Conservation (phyloP, 2,113 vertebrate species). For the Oreochromis aureus region DNA sequence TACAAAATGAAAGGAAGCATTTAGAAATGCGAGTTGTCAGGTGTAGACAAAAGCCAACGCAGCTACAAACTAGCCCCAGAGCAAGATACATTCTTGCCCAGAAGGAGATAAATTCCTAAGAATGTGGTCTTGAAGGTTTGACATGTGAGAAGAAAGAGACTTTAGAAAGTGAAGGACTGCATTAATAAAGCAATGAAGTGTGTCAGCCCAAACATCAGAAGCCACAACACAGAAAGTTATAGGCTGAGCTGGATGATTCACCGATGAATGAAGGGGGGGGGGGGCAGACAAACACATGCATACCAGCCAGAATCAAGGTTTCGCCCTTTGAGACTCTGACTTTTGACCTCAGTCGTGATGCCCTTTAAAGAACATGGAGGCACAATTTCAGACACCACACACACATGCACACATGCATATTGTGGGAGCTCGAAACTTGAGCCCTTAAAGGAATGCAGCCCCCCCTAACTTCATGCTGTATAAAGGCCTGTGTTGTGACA, state of each 20-base stretch:
- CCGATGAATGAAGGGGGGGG: background rate
- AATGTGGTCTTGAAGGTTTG: background rate
- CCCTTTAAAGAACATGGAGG: slow-evolving; percentile 28
- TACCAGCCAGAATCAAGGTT: slow-evolving; percentile 21
- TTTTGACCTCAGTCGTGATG: slow-evolving; percentile 21
- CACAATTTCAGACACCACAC: slow-evolving; percentile 26
- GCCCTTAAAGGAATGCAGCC: slow-evolving; percentile 49
- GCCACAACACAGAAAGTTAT: background rate
- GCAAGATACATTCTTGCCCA: background rate
- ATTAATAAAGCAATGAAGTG: slow-evolving; percentile 31
- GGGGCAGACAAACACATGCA: slow-evolving; percentile 1
- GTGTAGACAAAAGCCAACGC: background rate
- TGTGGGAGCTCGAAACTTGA: slow-evolving; percentile 7
- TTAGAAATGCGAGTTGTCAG: background rate
- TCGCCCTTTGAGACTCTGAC: slow-evolving; percentile 19
- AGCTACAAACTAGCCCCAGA: background rate
- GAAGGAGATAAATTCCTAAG: background rate
- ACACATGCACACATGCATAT: background rate
- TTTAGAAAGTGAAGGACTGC: slow-evolving; percentile 29
- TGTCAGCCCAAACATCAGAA: slow-evolving; percentile 18
- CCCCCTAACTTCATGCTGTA: slow-evolving; percentile 15
- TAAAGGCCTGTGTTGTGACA: slow-evolving; percentile 49
- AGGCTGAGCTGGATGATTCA: slow-evolving; percentile 16
- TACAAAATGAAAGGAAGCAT: slow-evolving; percentile 13
- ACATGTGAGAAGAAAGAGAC: slow-evolving; percentile 18